phyloP scores from a whole-genome alignment of 2,113 vertebrate species.

The Pseudopodoces humilis region DNA sequence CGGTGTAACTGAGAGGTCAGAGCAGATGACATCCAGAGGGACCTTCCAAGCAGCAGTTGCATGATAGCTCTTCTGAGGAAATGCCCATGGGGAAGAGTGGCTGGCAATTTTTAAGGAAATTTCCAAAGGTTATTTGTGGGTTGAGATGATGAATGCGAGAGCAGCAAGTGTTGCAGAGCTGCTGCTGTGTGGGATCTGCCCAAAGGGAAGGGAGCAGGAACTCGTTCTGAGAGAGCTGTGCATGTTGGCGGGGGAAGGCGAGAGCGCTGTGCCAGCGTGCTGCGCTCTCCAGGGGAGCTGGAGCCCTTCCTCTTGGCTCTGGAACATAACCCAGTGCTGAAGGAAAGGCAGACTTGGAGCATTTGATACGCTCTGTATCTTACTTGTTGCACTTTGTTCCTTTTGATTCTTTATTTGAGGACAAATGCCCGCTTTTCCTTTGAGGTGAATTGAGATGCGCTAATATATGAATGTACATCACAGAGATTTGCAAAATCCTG shows the following conservation, averaged over 20 bases:
- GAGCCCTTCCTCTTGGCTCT: neutral
- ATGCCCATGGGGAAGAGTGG: neutral
- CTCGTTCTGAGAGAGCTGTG: neutral
- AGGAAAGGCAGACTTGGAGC: neutral
- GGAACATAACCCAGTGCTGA: neutral
- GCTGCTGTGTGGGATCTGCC: neutral
- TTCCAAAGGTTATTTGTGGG: constrained; percentile 1
- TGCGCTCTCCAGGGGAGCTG: neutral
- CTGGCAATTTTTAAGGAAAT: neutral
- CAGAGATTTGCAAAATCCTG: neutral
- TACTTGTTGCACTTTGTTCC: neutral
- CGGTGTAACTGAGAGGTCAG: neutral
- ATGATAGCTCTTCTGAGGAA: neutral
- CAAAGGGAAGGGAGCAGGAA: neutral
- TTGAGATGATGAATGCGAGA: neutral
- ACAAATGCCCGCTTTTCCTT: neutral
- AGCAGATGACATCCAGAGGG: neutral
- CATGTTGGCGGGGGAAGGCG: neutral
- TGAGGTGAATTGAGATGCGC: rapidly evolving
- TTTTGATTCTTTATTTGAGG: neutral
- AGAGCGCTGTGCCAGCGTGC: neutral
- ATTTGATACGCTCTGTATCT: neutral
- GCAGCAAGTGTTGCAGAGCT: neutral
- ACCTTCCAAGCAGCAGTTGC: neutral
- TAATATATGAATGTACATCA: neutral